Percentiles rank a stretch among this genome's conserved stretches.
Evolutionary conservation across 2,888 invertebrate species (phyloP).

Genomic region (Eutolmus rufibarbis): DNA sequence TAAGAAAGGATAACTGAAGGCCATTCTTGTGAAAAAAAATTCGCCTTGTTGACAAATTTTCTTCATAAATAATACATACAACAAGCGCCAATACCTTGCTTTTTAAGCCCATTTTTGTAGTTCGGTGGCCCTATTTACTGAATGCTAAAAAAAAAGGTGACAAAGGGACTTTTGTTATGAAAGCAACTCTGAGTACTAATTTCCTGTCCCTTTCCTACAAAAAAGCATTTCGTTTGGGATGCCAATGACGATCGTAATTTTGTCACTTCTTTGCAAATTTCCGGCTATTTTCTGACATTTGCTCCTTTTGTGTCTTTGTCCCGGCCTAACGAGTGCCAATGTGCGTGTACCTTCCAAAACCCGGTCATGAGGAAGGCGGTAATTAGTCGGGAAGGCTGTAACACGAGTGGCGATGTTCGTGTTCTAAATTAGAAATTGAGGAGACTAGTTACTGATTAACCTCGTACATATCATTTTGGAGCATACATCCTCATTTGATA

Average conservation of each 20-base stretch:
- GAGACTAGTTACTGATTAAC: background rate
- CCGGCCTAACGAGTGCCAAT: background rate
- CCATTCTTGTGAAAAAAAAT: background rate
- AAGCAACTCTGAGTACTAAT: constrained; percentile 29
- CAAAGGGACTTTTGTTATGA: constrained; percentile 32
- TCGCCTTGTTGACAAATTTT: constrained; percentile 23
- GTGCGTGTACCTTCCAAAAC: background rate
- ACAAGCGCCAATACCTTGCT: background rate
- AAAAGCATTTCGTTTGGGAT: background rate
- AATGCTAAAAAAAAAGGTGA: background rate
- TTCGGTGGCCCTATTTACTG: background rate
- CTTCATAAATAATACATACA: constrained; percentile 22
- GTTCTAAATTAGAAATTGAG: background rate
- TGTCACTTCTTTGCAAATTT: constrained; percentile 30
- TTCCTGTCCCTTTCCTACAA: constrained; percentile 23
- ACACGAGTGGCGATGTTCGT: background rate
- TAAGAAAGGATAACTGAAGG: constrained; percentile 13
- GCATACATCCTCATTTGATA: background rate
- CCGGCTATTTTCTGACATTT: constrained; percentile 13
- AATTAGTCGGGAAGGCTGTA: background rate
- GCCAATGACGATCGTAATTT: constrained; percentile 24
- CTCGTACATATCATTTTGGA: background rate
- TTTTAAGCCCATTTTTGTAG: background rate
- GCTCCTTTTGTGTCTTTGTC: background rate
- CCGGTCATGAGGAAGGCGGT: background rate